These are phyloP conservation scores for Melipona beecheii DNA, from an alignment of 2,888 invertebrate genomes.

Conservation along the genomic window DNA sequence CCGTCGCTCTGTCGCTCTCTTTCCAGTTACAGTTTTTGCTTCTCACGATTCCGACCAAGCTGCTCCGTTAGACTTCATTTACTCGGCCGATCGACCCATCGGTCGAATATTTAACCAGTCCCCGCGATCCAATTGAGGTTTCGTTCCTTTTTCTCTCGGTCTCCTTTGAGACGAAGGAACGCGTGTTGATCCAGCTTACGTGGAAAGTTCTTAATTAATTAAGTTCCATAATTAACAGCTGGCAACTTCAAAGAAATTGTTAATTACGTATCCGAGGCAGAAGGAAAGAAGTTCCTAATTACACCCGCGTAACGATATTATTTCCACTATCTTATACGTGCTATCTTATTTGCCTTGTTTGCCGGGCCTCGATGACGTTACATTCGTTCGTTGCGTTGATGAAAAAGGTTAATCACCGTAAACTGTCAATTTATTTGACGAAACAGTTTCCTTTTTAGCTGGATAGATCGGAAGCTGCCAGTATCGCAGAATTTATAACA, in stretches of 20 bases:
- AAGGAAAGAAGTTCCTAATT: slow-evolving; percentile 10
- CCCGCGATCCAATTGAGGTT: background rate
- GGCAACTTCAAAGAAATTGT: slow-evolving; percentile 4
- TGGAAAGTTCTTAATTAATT: background rate
- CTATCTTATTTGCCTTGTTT: background rate
- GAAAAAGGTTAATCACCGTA: background rate
- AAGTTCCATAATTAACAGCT: background rate
- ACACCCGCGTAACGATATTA: background rate
- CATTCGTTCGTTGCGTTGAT: background rate
- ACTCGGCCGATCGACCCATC: background rate
- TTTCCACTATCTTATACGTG: background rate
- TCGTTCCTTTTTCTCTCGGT: too few species aligned
- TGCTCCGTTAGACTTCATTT: background rate
- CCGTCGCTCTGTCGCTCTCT: slow-evolving; percentile 6
- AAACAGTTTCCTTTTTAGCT: background rate
- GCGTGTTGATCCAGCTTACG: background rate
- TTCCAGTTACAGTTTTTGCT: background rate
- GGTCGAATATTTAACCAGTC: slow-evolving; percentile 8
- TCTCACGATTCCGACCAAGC: background rate
- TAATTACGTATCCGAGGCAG: background rate
- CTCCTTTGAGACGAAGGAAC: background rate
- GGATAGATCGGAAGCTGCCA: background rate
- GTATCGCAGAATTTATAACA: background rate
- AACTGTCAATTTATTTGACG: background rate
- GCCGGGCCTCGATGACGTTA: background rate